phyloP scores from a whole-genome alignment of 2,888 invertebrate genomes.

The Prenolepis imparis region DNA sequence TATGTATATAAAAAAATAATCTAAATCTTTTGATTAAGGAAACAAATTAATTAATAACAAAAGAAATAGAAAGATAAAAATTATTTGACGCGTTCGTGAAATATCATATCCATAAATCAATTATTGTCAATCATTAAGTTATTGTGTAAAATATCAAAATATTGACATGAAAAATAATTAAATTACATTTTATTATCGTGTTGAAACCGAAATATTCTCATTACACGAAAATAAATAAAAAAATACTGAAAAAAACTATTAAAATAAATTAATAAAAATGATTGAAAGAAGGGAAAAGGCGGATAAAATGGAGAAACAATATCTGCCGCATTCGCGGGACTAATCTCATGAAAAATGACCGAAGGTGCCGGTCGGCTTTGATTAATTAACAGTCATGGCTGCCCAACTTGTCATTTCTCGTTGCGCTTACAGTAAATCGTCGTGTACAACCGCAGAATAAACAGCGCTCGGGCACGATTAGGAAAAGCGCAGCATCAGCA shows the following conservation, averaged over 20 bases:
- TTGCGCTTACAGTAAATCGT: slow-evolving; percentile 40
- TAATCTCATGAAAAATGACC: slow-evolving; percentile 33
- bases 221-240: neutral
- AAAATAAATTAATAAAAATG: neutral
- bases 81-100: too few relatives aligned
- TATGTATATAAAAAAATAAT: too few relatives aligned
- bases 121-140: too few relatives aligned
- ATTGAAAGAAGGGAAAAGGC: neutral
- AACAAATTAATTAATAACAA: slow-evolving; percentile 11
- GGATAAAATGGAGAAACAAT: neutral
- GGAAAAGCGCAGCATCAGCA: slow-evolving; percentile 56
- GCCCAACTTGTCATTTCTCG: slow-evolving; percentile 52
- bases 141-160: too few relatives aligned
- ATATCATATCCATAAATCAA: too few relatives aligned
- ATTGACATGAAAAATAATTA: too few relatives aligned
- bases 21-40: too few relatives aligned
- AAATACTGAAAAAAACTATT: neutral
- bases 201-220: too few relatives aligned
- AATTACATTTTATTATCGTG: too few relatives aligned
- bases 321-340: neutral
- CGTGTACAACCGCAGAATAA: slow-evolving; percentile 45
- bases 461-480: slow-evolving; percentile 28
- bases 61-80: too few relatives aligned
- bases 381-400: slow-evolving; percentile 48
- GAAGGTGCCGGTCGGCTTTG: slow-evolving; percentile 32